Conservation (phyloP, 2,797 vertebrate genomes). For the Chelidonichthys spinosus region DNA sequence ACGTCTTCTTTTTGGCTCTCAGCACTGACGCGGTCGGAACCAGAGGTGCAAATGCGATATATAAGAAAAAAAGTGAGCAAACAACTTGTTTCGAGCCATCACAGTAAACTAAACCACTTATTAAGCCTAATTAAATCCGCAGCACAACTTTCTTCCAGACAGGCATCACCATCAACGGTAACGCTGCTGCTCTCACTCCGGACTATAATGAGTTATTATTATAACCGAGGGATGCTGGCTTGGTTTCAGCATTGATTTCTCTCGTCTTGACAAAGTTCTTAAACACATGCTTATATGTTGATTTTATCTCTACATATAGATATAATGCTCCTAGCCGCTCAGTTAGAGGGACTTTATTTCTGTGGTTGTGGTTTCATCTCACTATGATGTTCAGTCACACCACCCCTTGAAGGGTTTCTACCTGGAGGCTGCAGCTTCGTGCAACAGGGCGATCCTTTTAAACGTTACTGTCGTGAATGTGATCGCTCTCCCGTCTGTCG, state of each 20-base stretch:
- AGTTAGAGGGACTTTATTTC: neutral
- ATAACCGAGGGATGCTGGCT: neutral
- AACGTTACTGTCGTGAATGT: neutral
- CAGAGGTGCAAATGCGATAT: neutral
- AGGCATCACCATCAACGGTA: no score
- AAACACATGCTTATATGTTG: neutral
- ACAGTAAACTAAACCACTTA: rapidly evolving
- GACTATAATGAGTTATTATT: neutral
- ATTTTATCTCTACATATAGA: conserved; percentile 6
- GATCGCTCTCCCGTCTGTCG: neutral
- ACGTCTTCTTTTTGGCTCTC: neutral
- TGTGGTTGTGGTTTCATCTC: neutral
- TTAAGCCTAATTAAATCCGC: no score
- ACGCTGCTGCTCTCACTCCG: neutral
- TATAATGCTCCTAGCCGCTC: neutral
- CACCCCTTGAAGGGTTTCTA: neutral
- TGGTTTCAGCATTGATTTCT: conserved; percentile 5
- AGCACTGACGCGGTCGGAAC: neutral
- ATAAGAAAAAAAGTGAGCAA: neutral
- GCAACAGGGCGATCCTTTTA: neutral
- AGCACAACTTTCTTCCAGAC: no score
- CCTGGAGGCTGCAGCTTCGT: neutral
- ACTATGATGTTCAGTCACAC: neutral
- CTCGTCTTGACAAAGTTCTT: conserved; percentile 14
- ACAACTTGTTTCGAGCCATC: neutral